Percentiles rank a stretch among this genome's conserved stretches.
phyloP scores from a whole-genome alignment of 2,797 vertebrate species.

The Mus spretus region DNA sequence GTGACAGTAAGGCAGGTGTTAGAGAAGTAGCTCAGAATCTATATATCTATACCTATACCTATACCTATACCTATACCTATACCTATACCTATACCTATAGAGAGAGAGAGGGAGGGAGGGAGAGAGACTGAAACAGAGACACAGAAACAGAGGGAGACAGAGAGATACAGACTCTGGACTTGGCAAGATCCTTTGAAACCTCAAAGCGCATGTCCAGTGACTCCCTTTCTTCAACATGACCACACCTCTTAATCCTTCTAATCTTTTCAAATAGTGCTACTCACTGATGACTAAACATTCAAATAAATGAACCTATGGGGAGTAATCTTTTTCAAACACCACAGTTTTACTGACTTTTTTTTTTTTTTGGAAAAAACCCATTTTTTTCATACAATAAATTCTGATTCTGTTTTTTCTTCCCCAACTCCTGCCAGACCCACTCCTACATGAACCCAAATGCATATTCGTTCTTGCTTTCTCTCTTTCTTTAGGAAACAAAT shows the following conservation, averaged over 20 bases:
- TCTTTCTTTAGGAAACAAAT: not conserved
- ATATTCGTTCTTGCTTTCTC: not conserved
- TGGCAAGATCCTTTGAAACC: not conserved
- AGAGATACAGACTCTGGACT: not conserved
- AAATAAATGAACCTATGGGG: not conserved
- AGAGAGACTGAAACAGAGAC: not conserved
- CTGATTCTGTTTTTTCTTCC: not conserved
- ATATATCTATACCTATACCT: no score
- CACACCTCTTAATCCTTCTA: not conserved
- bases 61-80: no score
- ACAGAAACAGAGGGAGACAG: no score
- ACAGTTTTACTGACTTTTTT: not conserved
- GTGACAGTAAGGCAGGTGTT: not conserved
- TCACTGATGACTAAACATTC: not conserved
- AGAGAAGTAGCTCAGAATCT: not conserved
- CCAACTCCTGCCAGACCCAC: not conserved
- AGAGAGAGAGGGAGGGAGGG: no score
- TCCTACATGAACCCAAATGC: not conserved
- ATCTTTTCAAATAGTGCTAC: not conserved
- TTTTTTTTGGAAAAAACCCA: not conserved
- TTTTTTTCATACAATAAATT: not conserved
- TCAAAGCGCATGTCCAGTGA: not conserved
- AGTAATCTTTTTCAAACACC: not conserved
- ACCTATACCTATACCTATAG: no score
- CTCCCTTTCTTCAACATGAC: not conserved